Evolutionary conservation across 2,888 invertebrate genomes (phyloP).

Genomic region (Girardia tigrina): DNA sequence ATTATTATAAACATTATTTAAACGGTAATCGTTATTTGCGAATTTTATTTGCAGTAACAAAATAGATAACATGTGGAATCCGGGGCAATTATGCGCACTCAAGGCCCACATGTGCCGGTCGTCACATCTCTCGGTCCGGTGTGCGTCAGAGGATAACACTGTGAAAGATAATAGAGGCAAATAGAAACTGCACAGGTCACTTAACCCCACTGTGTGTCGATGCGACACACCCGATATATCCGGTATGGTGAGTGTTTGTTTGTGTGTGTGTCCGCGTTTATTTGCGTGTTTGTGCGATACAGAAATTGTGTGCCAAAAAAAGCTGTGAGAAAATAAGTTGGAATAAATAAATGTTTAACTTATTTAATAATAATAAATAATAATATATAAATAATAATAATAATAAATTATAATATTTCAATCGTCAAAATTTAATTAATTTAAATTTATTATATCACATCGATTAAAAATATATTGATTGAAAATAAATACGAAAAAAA

Average conservation of each 20-base stretch:
- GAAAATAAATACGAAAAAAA: neutral
- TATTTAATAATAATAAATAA: neutral
- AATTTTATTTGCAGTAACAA: too few relatives aligned
- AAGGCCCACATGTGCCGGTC: neutral
- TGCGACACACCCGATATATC: neutral
- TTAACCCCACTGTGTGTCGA: neutral
- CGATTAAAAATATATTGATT: neutral
- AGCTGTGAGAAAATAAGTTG: neutral
- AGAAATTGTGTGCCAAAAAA: constrained; percentile 5
- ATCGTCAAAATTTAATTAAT: too few relatives aligned
- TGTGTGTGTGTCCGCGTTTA: too few relatives aligned
- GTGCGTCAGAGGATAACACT: neutral
- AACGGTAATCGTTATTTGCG: too few relatives aligned
- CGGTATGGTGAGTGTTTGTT: neutral
- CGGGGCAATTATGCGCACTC: too few relatives aligned
- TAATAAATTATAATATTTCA: neutral
- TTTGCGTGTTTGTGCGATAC: neutral
- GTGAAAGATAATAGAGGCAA: constrained; percentile 17
- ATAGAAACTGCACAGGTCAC: neutral
- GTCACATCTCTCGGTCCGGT: neutral
- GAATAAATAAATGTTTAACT: neutral
- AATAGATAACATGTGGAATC: too few relatives aligned
- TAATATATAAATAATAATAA: neutral
- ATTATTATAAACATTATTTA: too few relatives aligned
- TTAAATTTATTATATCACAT: too few relatives aligned